Percentiles rank a stretch among this genome's conserved stretches.
phyloP scores from a whole-genome alignment of 1,140 invertebrate species.

The Musca vetustissima region DNA sequence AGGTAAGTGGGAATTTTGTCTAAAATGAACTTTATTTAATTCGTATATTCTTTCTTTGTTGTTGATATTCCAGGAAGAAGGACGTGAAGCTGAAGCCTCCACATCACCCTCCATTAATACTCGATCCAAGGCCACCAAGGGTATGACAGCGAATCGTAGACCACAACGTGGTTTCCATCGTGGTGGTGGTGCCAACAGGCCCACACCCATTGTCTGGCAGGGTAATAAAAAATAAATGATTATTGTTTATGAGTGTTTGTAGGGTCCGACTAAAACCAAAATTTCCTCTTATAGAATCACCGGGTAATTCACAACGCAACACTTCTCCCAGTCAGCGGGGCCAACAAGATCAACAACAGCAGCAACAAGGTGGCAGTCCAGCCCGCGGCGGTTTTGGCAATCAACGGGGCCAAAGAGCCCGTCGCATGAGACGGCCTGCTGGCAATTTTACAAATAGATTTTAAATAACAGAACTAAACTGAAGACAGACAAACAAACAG shows the following conservation, averaged over 20 bases:
- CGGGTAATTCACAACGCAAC: constrained; percentile 36
- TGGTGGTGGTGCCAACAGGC: constrained; percentile 36
- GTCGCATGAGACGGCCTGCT: constrained; percentile 45
- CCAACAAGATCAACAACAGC: constrained; percentile 27
- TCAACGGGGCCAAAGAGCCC: constrained; percentile 32
- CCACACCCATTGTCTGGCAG: constrained; percentile 58
- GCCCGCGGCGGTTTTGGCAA: constrained; percentile 26
- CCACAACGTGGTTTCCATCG: constrained; percentile 39
- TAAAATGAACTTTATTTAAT: constrained; percentile 25
- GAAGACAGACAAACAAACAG: neutral
- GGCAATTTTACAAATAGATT: constrained; percentile 36
- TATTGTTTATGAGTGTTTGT: constrained; percentile 5
- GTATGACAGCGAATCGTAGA: constrained; percentile 40
- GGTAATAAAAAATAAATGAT: constrained; percentile 30
- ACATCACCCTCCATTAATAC: constrained; percentile 60
- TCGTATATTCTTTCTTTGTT: too few relatives aligned
- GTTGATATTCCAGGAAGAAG: constrained; percentile 64
- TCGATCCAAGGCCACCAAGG: constrained; percentile 42
- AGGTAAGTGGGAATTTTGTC: constrained; percentile 32
- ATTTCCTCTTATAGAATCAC: constrained; percentile 17
- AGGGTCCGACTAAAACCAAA: too few relatives aligned
- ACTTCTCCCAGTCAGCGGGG: constrained; percentile 32
- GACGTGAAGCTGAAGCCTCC: constrained; percentile 69
- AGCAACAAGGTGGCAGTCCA: constrained; percentile 29
- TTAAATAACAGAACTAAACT: neutral